Conservation (phyloP, 2,888 invertebrate species). For the Drosophila putrida region DNA sequence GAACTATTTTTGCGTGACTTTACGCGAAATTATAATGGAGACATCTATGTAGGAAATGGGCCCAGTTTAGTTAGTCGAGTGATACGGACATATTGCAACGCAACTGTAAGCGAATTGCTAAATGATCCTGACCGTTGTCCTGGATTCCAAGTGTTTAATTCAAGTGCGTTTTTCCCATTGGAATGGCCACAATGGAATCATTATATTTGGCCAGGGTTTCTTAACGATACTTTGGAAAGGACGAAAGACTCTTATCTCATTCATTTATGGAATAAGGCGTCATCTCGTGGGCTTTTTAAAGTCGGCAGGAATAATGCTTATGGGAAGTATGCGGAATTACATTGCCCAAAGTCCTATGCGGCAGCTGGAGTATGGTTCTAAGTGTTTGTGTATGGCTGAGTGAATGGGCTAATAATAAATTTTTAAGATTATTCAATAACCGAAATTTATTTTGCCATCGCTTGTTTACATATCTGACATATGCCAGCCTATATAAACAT, state of each 20-base stretch:
- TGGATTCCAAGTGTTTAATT: not conserved
- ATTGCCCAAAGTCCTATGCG: constrained; percentile 81
- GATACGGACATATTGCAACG: constrained; percentile 86
- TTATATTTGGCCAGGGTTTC: constrained; percentile 83
- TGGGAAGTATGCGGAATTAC: constrained; percentile 70
- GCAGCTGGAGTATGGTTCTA: constrained; percentile 72
- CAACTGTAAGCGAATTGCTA: constrained; percentile 70
- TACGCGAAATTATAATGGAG: constrained; percentile 86
- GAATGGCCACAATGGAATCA: constrained; percentile 67
- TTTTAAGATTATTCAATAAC: too few species aligned
- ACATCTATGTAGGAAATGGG: constrained; percentile 86
- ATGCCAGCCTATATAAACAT: too few species aligned
- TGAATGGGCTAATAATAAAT: too few species aligned
- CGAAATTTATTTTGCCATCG: too few species aligned
- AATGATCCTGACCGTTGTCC: not conserved
- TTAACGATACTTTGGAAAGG: constrained; percentile 76
- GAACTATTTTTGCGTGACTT: constrained; percentile 86
- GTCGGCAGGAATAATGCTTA: constrained; percentile 79
- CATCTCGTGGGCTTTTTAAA: constrained; percentile 55
- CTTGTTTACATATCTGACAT: too few species aligned
- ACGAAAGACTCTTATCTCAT: constrained; percentile 75
- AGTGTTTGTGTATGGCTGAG: too few species aligned
- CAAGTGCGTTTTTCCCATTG: constrained; percentile 2
- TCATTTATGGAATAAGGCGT: constrained; percentile 84
- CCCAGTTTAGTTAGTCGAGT: constrained; percentile 88